phyloP scores from a whole-genome alignment of 1,140 invertebrate species.

The Drosophila biarmipes region DNA sequence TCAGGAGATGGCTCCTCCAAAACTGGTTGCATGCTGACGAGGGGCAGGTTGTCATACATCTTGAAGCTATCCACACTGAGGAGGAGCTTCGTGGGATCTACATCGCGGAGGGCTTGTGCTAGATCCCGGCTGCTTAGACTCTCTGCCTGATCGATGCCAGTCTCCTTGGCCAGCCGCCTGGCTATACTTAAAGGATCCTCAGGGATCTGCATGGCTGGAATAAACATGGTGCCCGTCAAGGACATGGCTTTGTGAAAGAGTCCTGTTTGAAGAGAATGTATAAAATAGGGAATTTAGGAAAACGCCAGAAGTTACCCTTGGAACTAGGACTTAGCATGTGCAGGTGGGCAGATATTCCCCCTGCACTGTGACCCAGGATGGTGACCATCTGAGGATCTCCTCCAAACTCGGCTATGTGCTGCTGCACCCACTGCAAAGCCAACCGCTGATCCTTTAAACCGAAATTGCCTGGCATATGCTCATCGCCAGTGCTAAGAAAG shows the following conservation, averaged over 20 bases:
- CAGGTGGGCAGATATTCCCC: slow-evolving; percentile 85
- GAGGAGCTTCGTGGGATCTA: slow-evolving; percentile 63
- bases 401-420: slow-evolving; percentile 86
- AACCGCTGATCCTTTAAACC: slow-evolving; percentile 79
- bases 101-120: slow-evolving; percentile 75
- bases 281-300: not conserved
- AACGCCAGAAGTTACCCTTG: slow-evolving; percentile 66
- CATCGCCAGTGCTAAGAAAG: slow-evolving; percentile 81
- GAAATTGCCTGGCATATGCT: slow-evolving; percentile 85
- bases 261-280: not conserved
- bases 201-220: slow-evolving; percentile 84
- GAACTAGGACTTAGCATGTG: slow-evolving; percentile 58
- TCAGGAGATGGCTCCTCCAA: slow-evolving; percentile 65
- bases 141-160: slow-evolving; percentile 39
- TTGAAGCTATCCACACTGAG: slow-evolving; percentile 63
- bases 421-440: slow-evolving; percentile 70
- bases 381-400: slow-evolving; percentile 90
- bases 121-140: slow-evolving; percentile 39
- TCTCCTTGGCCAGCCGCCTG: slow-evolving; percentile 38
- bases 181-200: slow-evolving; percentile 85
- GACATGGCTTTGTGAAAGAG: slow-evolving; percentile 86
- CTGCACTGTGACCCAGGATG: slow-evolving; percentile 90
- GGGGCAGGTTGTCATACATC: slow-evolving; percentile 70
- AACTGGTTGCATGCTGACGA: slow-evolving; percentile 72
- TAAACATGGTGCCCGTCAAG: slow-evolving; percentile 86